These are phyloP conservation scores for Bubalus kerabau DNA, from an alignment of 2,113 vertebrate species.

Conservation along the genomic window DNA sequence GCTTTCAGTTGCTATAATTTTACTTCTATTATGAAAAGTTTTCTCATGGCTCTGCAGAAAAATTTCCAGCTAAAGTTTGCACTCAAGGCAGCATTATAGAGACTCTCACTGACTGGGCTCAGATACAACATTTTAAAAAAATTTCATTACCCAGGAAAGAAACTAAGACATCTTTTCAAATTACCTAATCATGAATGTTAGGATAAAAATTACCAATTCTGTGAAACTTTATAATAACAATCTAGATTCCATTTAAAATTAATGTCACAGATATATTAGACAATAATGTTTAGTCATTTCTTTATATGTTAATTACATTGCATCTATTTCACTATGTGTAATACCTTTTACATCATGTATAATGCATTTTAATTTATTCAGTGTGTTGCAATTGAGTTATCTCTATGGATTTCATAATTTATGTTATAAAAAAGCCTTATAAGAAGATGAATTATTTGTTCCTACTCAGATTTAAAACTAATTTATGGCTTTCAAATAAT, in stretches of 20 bases:
- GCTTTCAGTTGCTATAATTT: not conserved
- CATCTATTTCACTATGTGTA: not conserved
- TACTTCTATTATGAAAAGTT: not conserved
- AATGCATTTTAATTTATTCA: slow-evolving; percentile 45
- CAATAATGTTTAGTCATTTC: not conserved
- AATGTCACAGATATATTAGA: not conserved
- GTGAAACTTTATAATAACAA: not conserved
- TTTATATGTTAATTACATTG: slow-evolving; percentile 21
- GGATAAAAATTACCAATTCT: not conserved
- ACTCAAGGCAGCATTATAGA: not conserved
- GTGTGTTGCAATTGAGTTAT: not conserved
- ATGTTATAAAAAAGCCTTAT: slow-evolving; percentile 24
- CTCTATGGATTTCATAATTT: slow-evolving; percentile 38
- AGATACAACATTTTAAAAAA: not conserved
- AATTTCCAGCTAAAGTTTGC: not conserved
- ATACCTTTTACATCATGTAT: not conserved
- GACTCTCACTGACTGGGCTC: not conserved
- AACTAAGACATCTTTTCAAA: not conserved
- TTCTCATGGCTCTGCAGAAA: not conserved
- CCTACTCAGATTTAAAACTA: not conserved
- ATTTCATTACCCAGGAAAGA: not conserved
- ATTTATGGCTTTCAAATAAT: slow-evolving; percentile 49
- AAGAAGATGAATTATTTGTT: slow-evolving; percentile 31
- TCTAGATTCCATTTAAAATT: slow-evolving; percentile 22
- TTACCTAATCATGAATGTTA: not conserved